Percentiles rank a stretch among this genome's conserved stretches.
Evolutionary conservation across 1,140 invertebrate species (phyloP).

Genomic region (Ephestia elutella): DNA sequence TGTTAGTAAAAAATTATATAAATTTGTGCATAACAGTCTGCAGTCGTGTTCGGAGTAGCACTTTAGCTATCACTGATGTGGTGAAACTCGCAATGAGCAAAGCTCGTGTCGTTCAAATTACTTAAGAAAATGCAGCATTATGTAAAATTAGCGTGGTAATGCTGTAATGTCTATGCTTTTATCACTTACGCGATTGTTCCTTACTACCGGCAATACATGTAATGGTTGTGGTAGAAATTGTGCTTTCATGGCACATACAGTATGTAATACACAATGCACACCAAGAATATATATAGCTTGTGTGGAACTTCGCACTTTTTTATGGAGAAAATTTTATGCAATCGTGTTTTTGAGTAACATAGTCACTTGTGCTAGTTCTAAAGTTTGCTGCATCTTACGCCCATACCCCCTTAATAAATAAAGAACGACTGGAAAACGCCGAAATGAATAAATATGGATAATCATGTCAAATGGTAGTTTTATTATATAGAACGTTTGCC

Average conservation of each 20-base stretch:
- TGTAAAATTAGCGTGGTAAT: slow-evolving; percentile 3
- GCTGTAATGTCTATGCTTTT: not conserved
- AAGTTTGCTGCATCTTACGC: no score
- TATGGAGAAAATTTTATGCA: no score
- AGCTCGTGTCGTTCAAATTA: slow-evolving; percentile 2
- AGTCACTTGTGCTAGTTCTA: no score
- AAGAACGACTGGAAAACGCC: no score
- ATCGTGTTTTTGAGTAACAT: no score
- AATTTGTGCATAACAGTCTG: not conserved
- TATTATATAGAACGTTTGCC: no score
- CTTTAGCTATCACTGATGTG: not conserved
- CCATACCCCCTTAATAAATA: no score
- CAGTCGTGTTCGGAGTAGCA: not conserved
- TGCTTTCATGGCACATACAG: not conserved
- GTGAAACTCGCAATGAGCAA: not conserved
- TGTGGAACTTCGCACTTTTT: no score
- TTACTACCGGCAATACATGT: not conserved
- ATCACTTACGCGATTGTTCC: not conserved
- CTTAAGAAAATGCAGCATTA: not conserved
- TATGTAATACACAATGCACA: no score
- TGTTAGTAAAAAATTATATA: not conserved
- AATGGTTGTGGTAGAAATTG: not conserved
- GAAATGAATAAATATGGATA: no score
- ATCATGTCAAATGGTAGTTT: no score
- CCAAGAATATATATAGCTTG: no score